These are phyloP conservation scores for Aplysia californica DNA, from an alignment of 1,140 invertebrate genomes.

Conservation along the genomic window DNA sequence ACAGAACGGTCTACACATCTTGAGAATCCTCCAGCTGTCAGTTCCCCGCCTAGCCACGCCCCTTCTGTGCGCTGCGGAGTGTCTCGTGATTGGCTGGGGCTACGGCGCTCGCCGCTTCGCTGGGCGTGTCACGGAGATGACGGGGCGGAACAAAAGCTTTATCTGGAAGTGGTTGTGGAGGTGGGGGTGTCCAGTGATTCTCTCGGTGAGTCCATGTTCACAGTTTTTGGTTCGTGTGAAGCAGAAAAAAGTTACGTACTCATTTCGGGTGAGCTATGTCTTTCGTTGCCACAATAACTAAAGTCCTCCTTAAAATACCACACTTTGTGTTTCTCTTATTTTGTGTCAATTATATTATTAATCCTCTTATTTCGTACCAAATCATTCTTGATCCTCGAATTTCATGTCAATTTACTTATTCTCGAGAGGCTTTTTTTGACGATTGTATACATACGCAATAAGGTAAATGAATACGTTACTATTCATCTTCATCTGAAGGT, in stretches of 20 bases:
- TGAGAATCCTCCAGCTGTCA: slow-evolving; percentile 41
- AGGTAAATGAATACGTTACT: no score
- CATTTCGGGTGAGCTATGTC: no score
- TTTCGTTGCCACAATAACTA: no score
- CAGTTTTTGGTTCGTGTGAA: no score
- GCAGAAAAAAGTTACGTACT: no score
- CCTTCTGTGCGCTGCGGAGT: slow-evolving; percentile 46
- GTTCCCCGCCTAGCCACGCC: slow-evolving; percentile 41
- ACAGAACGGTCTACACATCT: slow-evolving; percentile 52
- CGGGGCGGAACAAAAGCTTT: slow-evolving; percentile 49
- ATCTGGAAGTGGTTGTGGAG: slow-evolving; percentile 60
- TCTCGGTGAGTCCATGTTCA: slow-evolving; percentile 50
- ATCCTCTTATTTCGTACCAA: no score
- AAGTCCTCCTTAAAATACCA: background rate
- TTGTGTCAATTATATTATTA: background rate
- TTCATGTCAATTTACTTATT: no score
- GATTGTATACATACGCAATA: no score
- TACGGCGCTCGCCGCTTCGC: slow-evolving; percentile 60
- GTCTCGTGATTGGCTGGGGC: slow-evolving; percentile 50
- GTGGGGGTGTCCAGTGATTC: slow-evolving; percentile 46
- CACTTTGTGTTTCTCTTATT: background rate
- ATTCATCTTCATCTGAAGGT: no score
- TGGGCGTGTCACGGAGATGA: slow-evolving; percentile 62
- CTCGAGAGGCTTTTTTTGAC: no score
- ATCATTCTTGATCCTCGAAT: no score